These are phyloP conservation scores for Synergus itoensis DNA, from an alignment of 2,888 invertebrate genomes.

Conservation along the genomic window DNA sequence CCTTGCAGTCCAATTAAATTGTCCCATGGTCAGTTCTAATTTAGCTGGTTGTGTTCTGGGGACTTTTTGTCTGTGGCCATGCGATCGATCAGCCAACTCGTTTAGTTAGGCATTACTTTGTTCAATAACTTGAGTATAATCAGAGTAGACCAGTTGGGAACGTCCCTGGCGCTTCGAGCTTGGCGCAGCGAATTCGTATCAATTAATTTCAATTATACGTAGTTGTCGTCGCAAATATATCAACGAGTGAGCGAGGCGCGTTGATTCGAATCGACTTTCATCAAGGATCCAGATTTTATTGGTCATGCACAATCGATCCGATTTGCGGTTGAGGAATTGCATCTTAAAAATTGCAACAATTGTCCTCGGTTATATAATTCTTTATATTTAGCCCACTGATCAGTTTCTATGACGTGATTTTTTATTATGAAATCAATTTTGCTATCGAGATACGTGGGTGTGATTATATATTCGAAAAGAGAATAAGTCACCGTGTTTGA, in stretches of 20 bases:
- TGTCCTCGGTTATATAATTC: not conserved
- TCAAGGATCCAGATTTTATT: not conserved
- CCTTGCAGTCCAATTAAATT: too few relatives aligned
- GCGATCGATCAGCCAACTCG: not conserved
- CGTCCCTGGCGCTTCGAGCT: not conserved
- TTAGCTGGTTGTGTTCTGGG: too few relatives aligned
- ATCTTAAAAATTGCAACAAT: not conserved
- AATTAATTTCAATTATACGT: constrained; percentile 52
- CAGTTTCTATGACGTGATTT: not conserved
- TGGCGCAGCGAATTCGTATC: constrained; percentile 1
- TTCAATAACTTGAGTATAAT: not conserved
- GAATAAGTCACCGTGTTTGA: not conserved
- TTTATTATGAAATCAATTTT: too few relatives aligned
- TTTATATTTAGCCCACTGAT: not conserved
- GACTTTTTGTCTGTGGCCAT: not conserved
- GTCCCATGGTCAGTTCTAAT: too few relatives aligned
- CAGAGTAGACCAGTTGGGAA: not conserved
- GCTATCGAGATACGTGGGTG: too few relatives aligned
- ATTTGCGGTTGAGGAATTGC: not conserved
- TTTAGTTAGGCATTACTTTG: not conserved
- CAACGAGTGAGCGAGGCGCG: not conserved
- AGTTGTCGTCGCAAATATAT: constrained; percentile 48
- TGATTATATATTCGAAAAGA: too few relatives aligned
- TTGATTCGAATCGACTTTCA: constrained; percentile 2
- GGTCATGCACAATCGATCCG: not conserved